phyloP scores from a whole-genome alignment of 2,113 vertebrate species.

The Strix uralensis region DNA sequence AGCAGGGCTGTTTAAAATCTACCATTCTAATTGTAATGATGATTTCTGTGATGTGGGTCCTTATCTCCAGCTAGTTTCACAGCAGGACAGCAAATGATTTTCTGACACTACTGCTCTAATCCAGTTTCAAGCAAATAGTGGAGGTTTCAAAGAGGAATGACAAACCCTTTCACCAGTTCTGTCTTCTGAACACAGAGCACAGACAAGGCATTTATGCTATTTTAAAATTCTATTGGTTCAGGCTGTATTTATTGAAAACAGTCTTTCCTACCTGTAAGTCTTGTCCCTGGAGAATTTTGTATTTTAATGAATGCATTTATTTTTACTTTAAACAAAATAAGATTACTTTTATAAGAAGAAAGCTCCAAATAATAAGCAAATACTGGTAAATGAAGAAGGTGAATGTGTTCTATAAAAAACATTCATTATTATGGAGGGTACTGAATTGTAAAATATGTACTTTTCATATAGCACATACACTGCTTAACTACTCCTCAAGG shows the following conservation, averaged over 20 bases:
- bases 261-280: not conserved
- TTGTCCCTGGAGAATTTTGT: not conserved
- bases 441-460: constrained; percentile 33
- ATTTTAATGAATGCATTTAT: not conserved
- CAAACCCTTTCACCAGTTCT: not conserved
- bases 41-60: not conserved
- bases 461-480: constrained; percentile 14
- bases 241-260: not conserved
- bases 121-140: not conserved
- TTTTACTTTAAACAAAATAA: constrained; percentile 25
- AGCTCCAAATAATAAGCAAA: not conserved
- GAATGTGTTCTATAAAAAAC: not conserved
- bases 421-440: not conserved
- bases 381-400: constrained; percentile 10
- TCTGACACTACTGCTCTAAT: not conserved
- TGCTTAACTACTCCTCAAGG: constrained; percentile 34
- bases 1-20: not conserved
- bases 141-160: not conserved
- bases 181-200: not conserved
- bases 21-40: not conserved
- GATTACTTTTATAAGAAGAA: not conserved
- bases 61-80: not conserved
- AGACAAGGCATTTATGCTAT: not conserved
- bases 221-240: not conserved
- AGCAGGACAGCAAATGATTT: not conserved